These are phyloP conservation scores for Chanos chanos DNA, from an alignment of 2,797 vertebrate genomes.

Conservation along the genomic window DNA sequence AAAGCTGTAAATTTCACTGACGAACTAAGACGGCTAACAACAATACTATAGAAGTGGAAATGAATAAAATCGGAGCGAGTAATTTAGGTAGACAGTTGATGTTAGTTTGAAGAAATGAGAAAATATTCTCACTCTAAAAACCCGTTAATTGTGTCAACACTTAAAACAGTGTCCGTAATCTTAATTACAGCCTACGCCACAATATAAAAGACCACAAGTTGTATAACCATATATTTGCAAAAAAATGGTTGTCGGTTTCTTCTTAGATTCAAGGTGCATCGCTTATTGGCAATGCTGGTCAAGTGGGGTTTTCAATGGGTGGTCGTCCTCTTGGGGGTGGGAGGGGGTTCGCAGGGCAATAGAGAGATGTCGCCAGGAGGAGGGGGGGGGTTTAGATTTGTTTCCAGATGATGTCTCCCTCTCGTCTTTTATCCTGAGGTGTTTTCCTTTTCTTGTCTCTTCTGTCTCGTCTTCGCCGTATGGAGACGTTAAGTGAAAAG, in stretches of 20 bases:
- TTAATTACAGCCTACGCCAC: conserved; percentile 36
- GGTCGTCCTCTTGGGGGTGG: conserved; percentile 58
- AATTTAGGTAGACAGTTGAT: not conserved
- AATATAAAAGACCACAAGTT: conserved; percentile 43
- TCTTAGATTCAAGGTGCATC: conserved; percentile 63
- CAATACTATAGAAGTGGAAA: not conserved
- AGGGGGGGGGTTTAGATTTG: conserved; percentile 57
- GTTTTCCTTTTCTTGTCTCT: conserved; percentile 20
- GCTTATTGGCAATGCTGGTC: conserved; percentile 70
- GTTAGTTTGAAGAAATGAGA: conserved; percentile 50
- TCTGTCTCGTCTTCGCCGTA: conserved; percentile 31
- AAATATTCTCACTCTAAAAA: conserved; percentile 52
- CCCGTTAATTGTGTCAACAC: conserved; percentile 61
- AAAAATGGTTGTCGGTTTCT: conserved; percentile 46
- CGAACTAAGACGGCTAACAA: not conserved
- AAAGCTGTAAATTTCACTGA: conserved; percentile 18
- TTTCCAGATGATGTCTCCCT: conserved; percentile 60
- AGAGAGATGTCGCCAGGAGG: conserved; percentile 60
- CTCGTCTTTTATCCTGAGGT: conserved; percentile 10
- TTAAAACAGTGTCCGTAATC: conserved; percentile 48
- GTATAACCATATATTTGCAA: conserved; percentile 29
- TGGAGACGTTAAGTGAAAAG: conserved; percentile 60
- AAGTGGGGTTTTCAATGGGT: conserved; percentile 63
- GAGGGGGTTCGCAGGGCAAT: conserved; percentile 52
- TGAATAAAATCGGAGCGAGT: not conserved